Base-by-base conservation (phyloP, 2,113 vertebrate species). In the Petroica traversi region DNA sequence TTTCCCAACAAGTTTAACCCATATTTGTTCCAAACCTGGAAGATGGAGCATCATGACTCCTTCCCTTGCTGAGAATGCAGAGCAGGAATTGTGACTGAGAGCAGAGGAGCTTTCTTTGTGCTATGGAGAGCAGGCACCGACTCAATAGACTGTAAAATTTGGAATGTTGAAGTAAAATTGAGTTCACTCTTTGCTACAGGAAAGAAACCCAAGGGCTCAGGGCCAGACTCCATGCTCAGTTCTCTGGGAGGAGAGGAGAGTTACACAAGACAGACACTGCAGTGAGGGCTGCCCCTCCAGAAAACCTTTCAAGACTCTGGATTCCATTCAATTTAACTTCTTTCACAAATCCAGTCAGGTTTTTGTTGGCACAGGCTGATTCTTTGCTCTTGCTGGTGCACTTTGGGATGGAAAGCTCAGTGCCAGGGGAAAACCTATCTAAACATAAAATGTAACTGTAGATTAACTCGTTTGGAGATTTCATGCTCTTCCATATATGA, bases 191-290 rank as follows among this genome's bases (percentile, higher is more conserved):
- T 51, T 31, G 49, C 28, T 25, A 25, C 24, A 73, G 67, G 43
- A 80, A 23, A 54, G 52, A 73, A 77, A 52, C 5, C 3, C 26
- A 62, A 55, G 49, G 18, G 14, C 26, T 76, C 22, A 77, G 85
- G 52, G 52, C 28, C 82, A 92, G 68, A n/a, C 8, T 78, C 68
- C 5, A 5, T 3, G 10, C 64, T 74, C 36, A 4, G 29, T n/a
- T 83, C 45, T 79, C 29, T 19, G 40, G 11, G 14, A 26, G 40
- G 11, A 38, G 1, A 64, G 19, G 25, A 3, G 14, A 57, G 8
- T 61, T 46, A 45, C 3, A 17, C 0, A 0, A 71, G 43, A 38
- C 41, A 67, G 62, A 54, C 25, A 24, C 18, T 14, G 45, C 12
- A 6, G 18, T 49, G 29, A 92, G 57, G 14, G 73, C 38, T 64